Conservation (phyloP, 2,113 vertebrate species). For the Menidia beryllina region DNA sequence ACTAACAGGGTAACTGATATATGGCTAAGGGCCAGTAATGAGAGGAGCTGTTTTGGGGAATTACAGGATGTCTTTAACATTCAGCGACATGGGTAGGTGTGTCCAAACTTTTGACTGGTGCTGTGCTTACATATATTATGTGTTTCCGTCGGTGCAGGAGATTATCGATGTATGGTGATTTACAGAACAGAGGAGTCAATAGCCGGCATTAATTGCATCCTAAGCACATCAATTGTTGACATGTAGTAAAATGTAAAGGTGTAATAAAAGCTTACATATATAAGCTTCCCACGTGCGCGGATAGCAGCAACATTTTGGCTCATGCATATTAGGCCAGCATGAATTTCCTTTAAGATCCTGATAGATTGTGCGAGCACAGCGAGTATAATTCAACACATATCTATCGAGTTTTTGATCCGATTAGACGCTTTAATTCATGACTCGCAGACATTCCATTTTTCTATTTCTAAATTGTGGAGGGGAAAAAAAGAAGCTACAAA, state of each 20-base stretch:
- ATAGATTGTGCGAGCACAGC: not conserved
- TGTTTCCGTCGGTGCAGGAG: conserved; percentile 21
- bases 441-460: conserved; percentile 1
- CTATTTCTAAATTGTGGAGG: too few relatives aligned
- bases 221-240: conserved; percentile 50
- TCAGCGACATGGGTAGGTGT: not conserved
- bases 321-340: not conserved
- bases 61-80: not conserved
- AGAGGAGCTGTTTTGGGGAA: not conserved
- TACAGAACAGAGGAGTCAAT: conserved; percentile 40
- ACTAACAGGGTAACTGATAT: not conserved
- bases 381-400: conserved; percentile 1
- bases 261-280: conserved; percentile 42
- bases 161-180: conserved; percentile 44
- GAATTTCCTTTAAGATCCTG: not conserved
- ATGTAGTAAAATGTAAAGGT: conserved; percentile 31
- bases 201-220: conserved; percentile 41
- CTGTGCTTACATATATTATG: conserved; percentile 8
- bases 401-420: not conserved
- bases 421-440: not conserved
- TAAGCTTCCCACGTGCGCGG: conserved; percentile 13
- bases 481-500: not conserved
- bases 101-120: conserved; percentile 5
- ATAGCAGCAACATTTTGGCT: conserved; percentile 3
- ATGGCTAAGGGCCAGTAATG: too few relatives aligned